Evolutionary conservation across 2,113 vertebrate genomes (phyloP).

Genomic region (Geococcyx californianus): DNA sequence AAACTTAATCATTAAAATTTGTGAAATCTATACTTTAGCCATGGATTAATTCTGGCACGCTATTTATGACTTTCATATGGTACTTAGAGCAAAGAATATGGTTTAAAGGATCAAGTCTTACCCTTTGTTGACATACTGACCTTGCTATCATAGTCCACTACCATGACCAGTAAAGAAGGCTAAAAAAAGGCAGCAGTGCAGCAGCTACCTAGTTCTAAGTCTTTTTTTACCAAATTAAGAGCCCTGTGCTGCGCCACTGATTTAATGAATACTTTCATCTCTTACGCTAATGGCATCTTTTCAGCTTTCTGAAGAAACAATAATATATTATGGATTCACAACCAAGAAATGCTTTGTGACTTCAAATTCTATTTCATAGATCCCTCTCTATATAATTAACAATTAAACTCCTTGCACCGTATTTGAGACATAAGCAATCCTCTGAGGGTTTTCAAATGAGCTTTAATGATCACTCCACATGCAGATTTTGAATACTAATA

Average conservation of each 20-base stretch:
- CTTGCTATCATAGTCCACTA: neutral
- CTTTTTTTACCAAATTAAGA: constrained; percentile 34
- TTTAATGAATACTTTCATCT: constrained; percentile 39
- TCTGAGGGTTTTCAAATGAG: constrained; percentile 12
- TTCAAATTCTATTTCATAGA: constrained; percentile 2
- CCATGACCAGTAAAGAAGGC: neutral
- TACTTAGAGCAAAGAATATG: neutral
- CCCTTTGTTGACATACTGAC: neutral
- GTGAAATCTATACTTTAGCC: neutral
- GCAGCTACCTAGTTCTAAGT: neutral
- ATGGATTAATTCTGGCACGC: neutral
- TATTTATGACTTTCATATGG: neutral
- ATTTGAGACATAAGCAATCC: neutral
- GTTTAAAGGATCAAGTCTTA: neutral
- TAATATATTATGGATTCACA: constrained; percentile 7
- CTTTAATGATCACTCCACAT: neutral
- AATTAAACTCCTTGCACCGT: constrained; percentile 14
- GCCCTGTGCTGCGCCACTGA: neutral
- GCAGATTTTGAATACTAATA: neutral
- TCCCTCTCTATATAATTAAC: constrained; percentile 24
- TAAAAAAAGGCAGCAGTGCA: neutral
- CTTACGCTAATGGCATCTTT: constrained; percentile 3
- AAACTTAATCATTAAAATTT: neutral
- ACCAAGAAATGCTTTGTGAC: neutral
- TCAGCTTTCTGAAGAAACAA: constrained; percentile 17